Evolutionary conservation across 2,888 invertebrate genomes (phyloP), one percentile per base, ranked within the genome.

Genomic region (Yponomeuta plumbellus): DNA sequence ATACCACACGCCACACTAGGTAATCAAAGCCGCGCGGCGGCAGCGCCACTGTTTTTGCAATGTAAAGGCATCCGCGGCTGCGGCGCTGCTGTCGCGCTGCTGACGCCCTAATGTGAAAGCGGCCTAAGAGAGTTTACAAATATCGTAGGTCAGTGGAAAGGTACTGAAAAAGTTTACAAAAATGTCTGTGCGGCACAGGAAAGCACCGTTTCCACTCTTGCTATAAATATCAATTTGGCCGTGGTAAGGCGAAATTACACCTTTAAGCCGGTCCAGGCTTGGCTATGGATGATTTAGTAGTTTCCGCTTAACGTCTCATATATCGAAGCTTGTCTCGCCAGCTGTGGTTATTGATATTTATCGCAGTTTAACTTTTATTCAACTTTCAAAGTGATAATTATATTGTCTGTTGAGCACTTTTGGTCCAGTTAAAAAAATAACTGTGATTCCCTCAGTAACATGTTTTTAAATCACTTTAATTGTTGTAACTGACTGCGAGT

Each of bases 151-250:
- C n/a, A n/a, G n/a, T n/a, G n/a, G n/a, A n/a, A 4, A 2, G 26
- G 5, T 26, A 17, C 2, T 17, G 5, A 52, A 52, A 52, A 17
- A 8, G 17, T 52, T 52, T 52, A 17, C 44, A 17, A 4, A 17
- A 13, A 13, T 13, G 5, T 17, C 11, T 39, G 39, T 5, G 44
- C 44, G 44, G 17, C 44, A 52, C 4, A 52, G 44, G 44, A 52
- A 52, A 5, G 17, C 44, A 52, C 44, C 44, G 21, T 59, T 23
- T 59, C 4, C 59, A 22, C 59, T 77, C 79, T 76, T 76, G 79
- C 77, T 84, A 86, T 85, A 85, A 85, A 85, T 85, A 89, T 89
- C 88, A 88, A 86, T 86, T 81, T 80, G 76, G 70, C 71, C 71
- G 70, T 70, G 73, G 72, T 68, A 76, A 73, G 72, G 72, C 76